Base-by-base conservation (phyloP, 2,797 vertebrate genomes). In the Esox lucius region DNA sequence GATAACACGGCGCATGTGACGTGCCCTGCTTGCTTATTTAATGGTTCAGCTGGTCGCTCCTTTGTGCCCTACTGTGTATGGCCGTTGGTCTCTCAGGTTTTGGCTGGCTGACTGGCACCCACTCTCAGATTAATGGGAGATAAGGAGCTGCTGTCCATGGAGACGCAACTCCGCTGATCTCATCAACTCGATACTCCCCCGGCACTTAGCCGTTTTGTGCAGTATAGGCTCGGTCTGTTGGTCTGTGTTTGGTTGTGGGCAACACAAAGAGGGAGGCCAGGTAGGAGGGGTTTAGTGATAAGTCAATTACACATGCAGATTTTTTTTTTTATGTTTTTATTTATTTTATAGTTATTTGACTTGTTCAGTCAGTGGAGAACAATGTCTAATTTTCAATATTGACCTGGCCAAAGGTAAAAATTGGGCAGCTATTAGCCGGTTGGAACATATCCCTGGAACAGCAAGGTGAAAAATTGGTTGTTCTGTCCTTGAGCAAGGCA, bases 111-210 rank as follows among this genome's bases (percentile, higher is more conserved):
- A 74, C 84, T 80, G 85, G 78, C 80, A 51, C 74, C 73, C 59
- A 68, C 78, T 79, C 79, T 77, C 5, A 72, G 88, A 91, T 92
- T 91, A 91, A 81, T 77, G 78, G 82, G 81, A 84, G 89, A 88
- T 87, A 90, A 86, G 84, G 86, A 86, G 84, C 81, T 79, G 84
- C 86, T 86, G 87, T 87, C 83, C 85, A 83, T 84, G 71, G 75
- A 87, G 86, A 87, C 81, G 80, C 88, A 80, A 80, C 85, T 77
- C 70, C 93, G 31, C 84, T 92, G 89, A 94, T 93, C 91, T 89
- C 92, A 94, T 94, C 93, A 92, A 91, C 83, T 90, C 84, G 68
- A 90, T 85, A 90, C 83, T 89, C 84, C 70, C 89, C 85, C 88
- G 80, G n/a, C 80, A 81, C 87, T 92, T 92, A 92, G 90, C 91